phyloP scores from a whole-genome alignment of 2,888 invertebrate genomes.

The Neoscelio sp. region DNA sequence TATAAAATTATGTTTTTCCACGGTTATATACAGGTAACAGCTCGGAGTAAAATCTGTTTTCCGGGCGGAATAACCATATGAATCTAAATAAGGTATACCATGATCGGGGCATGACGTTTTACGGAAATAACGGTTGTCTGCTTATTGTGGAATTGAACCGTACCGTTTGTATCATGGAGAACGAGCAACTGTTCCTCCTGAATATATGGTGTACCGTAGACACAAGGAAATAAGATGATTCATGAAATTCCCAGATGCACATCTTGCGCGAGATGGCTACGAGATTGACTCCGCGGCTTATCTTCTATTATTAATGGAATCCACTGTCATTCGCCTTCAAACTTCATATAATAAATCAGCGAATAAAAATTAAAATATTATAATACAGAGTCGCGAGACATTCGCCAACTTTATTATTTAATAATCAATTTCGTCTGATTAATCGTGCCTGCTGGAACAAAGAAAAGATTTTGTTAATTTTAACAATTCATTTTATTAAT shows the following conservation, averaged over 20 bases:
- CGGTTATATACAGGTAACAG: conserved; percentile 60
- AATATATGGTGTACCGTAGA: conserved; percentile 40
- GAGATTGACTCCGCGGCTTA: conserved; percentile 52
- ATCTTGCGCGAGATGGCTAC: conserved; percentile 20
- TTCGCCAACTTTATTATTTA: conserved; percentile 2
- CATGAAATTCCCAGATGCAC: conserved; percentile 59
- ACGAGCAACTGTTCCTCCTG: conserved; percentile 42
- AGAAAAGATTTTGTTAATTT: too few relatives aligned
- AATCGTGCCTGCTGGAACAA: too few relatives aligned
- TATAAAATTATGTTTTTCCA: conserved; percentile 55
- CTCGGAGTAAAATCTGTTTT: conserved; percentile 67
- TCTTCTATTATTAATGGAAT: conserved; percentile 38
- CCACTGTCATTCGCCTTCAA: conserved; percentile 27
- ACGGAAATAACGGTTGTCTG: conserved; percentile 52
- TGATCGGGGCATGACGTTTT: conserved; percentile 64
- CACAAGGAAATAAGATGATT: conserved; percentile 57
- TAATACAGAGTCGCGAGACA: too few relatives aligned
- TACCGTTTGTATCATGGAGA: conserved; percentile 60
- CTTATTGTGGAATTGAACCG: conserved; percentile 63
- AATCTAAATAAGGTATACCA: conserved; percentile 63
- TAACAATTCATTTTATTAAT: too few relatives aligned
- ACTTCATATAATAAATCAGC: background rate
- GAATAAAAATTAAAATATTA: background rate
- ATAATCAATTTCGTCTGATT: background rate
- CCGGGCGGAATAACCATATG: conserved; percentile 64